Percentiles rank a stretch among this genome's conserved stretches.
Conservation (phyloP, 2,888 invertebrate species). For the Agrochola litura region DNA sequence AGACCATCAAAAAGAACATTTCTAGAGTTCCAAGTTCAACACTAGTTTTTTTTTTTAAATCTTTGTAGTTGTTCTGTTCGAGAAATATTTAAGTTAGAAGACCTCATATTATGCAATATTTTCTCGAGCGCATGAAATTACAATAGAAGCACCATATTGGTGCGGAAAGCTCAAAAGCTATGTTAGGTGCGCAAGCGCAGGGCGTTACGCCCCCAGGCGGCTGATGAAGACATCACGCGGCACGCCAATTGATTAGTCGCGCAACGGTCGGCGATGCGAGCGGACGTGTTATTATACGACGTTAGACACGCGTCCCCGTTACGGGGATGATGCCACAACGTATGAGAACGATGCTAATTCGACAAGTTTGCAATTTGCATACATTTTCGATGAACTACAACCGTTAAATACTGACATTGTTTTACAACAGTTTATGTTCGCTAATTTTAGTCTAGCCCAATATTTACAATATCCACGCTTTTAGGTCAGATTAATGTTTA, state of each 20-base stretch:
- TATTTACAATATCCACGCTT: slow-evolving; percentile 43
- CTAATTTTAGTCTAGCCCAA: slow-evolving; percentile 45
- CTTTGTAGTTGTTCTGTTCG: neutral
- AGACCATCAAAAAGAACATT: neutral
- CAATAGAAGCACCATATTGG: slow-evolving; percentile 66
- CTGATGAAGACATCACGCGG: slow-evolving; percentile 90
- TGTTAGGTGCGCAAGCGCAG: slow-evolving; percentile 79
- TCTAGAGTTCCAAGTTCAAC: neutral
- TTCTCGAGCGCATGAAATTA: slow-evolving; percentile 64
- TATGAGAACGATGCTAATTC: slow-evolving; percentile 67
- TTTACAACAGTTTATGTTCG: slow-evolving; percentile 38
- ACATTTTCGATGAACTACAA: slow-evolving; percentile 55
- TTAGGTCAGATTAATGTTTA: slow-evolving; percentile 48
- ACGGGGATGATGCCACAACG: slow-evolving; percentile 69
- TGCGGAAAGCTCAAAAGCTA: slow-evolving; percentile 65
- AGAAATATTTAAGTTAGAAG: slow-evolving; percentile 14
- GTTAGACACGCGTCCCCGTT: slow-evolving; percentile 86
- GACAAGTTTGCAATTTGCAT: slow-evolving; percentile 64
- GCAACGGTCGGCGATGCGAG: slow-evolving; percentile 82
- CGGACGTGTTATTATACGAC: slow-evolving; percentile 88
- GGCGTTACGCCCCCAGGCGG: slow-evolving; percentile 88
- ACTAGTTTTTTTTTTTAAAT: too few relatives aligned
- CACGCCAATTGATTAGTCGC: slow-evolving; percentile 90
- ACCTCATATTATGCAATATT: slow-evolving; percentile 49
- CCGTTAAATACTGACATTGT: slow-evolving; percentile 61